Conservation (phyloP, 2,888 invertebrate species). For the Nomada ruficornis region DNA sequence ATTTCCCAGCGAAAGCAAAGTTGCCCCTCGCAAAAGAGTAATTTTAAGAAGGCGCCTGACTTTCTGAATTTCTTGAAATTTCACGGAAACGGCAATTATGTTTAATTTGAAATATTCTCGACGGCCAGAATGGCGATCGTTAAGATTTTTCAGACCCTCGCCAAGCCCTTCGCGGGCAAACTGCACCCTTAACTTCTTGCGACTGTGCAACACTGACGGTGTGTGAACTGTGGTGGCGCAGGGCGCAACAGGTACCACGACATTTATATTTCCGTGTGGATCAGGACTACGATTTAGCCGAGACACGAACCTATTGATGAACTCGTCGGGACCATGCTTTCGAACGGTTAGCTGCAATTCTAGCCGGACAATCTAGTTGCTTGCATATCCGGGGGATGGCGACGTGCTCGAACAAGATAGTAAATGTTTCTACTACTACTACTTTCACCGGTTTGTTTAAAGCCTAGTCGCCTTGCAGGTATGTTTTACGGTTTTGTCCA, state of each 20-base stretch:
- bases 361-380: conserved; percentile 51
- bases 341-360: conserved; percentile 50
- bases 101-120: background rate
- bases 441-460: conserved; percentile 46
- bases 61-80: background rate
- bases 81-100: background rate
- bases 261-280: conserved; percentile 50
- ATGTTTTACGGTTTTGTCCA: background rate
- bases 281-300: conserved; percentile 47
- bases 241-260: conserved; percentile 62
- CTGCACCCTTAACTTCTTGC: conserved; percentile 17
- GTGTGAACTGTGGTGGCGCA: conserved; percentile 41
- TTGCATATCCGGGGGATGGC: conserved; percentile 66
- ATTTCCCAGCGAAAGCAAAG: background rate
- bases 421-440: conserved; percentile 13
- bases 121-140: background rate
- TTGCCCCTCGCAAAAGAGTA: background rate
- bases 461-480: background rate
- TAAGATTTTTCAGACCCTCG: background rate
- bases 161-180: conserved; percentile 5
- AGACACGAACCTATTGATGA: conserved; percentile 67
- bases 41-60: background rate
- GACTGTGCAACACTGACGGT: conserved; percentile 17
- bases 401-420: conserved; percentile 48
- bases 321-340: conserved; percentile 26